Conservation (phyloP, 2,888 invertebrate genomes). For the Sericinus montela region DNA sequence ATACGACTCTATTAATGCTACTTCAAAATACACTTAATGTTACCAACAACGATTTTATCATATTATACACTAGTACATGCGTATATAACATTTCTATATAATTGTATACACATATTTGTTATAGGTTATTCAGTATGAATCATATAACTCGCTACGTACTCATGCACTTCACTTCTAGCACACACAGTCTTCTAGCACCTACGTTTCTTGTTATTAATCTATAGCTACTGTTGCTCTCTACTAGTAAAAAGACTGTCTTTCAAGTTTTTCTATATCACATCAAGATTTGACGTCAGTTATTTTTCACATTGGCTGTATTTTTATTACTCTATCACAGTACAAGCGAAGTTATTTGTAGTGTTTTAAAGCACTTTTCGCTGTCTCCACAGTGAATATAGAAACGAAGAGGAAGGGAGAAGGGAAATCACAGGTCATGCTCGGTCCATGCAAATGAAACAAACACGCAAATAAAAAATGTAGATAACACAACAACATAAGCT, state of each 20-base stretch:
- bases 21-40: background rate
- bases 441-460: conserved; percentile 75
- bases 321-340: conserved; percentile 12
- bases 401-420: conserved; percentile 54
- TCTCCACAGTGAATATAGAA: conserved; percentile 42
- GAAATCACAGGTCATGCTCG: conserved; percentile 69
- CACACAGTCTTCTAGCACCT: conserved; percentile 63
- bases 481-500: conserved; percentile 73
- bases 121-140: conserved; percentile 29
- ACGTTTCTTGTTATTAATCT: conserved; percentile 44
- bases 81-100: conserved; percentile 35
- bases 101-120: too few relatives aligned
- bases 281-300: conserved; percentile 3
- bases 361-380: conserved; percentile 36
- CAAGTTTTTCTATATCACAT: conserved; percentile 31
- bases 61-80: conserved; percentile 36
- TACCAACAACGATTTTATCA: background rate
- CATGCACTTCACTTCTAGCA: conserved; percentile 60
- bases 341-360: conserved; percentile 24
- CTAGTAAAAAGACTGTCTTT: conserved; percentile 34
- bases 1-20: background rate
- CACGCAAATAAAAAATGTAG: conserved; percentile 68
- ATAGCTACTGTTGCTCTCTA: conserved; percentile 50
- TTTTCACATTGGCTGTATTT: conserved; percentile 22
- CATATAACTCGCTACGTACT: conserved; percentile 44